Evolutionary conservation across 37 sponge, comb jelly and placozoan genomes (phyloP).

Genomic region (Haliclona indistincta): DNA sequence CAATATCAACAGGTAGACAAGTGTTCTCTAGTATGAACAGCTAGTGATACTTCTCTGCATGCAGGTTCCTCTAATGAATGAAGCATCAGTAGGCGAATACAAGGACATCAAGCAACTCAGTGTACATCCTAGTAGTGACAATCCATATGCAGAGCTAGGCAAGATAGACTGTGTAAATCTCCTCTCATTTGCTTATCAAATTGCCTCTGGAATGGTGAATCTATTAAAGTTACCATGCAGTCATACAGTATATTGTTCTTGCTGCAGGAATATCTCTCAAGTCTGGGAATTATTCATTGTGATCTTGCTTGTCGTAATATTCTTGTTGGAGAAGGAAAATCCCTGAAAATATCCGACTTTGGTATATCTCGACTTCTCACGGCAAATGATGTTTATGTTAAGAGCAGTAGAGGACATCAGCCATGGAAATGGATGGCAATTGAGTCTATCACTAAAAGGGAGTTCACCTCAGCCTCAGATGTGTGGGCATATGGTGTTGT

Average conservation of each 20-base stretch:
- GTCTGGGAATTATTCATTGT: slow-evolving; percentile 69
- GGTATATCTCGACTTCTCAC: slow-evolving; percentile 56
- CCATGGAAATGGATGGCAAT: slow-evolving; percentile 85
- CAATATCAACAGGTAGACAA: too few species aligned
- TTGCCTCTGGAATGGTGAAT: slow-evolving; percentile 41
- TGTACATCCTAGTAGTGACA: too few species aligned
- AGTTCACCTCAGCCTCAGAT: slow-evolving; percentile 74
- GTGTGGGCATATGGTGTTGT: slow-evolving; percentile 80
- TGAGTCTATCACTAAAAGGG: slow-evolving; percentile 67
- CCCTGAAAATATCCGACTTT: slow-evolving; percentile 79
- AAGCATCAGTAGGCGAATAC: too few species aligned
- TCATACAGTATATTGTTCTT: too few species aligned
- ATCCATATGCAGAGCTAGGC: slow-evolving; percentile 7
- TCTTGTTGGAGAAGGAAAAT: slow-evolving; percentile 62
- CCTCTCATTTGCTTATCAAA: slow-evolving; percentile 16
- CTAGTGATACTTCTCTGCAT: too few species aligned
- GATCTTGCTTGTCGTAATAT: slow-evolving; percentile 82
- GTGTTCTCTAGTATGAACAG: too few species aligned
- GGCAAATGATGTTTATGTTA: slow-evolving; percentile 65
- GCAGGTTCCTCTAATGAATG: too few species aligned
- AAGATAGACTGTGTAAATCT: slow-evolving; percentile 7
- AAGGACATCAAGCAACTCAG: too few species aligned
- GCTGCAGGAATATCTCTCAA: slow-evolving; percentile 69
- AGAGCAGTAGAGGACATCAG: slow-evolving; percentile 67
- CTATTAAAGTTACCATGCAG: too few species aligned